Conservation (phyloP, 1,140 invertebrate species). For the Brachionus manjavacas region DNA sequence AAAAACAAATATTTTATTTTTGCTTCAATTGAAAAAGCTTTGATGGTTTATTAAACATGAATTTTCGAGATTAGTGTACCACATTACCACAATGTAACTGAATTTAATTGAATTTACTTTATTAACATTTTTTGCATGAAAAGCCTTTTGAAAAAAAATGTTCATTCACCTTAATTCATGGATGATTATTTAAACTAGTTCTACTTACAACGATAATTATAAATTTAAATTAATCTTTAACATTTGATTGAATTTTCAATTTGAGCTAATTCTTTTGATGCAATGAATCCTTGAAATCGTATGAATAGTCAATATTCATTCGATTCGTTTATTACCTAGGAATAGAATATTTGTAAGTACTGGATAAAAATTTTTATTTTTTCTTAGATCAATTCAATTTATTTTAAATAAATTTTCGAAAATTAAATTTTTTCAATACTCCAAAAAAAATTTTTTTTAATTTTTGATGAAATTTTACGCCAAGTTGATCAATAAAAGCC, state of each 20-base stretch:
- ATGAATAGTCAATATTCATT: neutral
- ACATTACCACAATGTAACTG: neutral
- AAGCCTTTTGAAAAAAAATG: no score
- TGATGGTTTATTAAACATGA: neutral
- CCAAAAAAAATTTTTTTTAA: no score
- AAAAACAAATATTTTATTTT: slow-evolving; percentile 8
- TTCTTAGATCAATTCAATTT: no score
- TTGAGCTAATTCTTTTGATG: neutral
- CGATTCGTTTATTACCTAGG: neutral
- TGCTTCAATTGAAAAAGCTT: neutral
- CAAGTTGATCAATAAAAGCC: neutral
- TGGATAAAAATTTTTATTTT: no score
- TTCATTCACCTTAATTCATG: no score
- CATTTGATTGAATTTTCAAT: neutral
- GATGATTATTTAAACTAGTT: neutral
- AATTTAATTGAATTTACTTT: neutral
- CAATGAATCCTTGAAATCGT: neutral
- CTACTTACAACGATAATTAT: neutral
- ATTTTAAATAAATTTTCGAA: no score
- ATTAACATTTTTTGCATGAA: neutral
- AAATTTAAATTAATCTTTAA: neutral
- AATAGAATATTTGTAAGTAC: neutral
- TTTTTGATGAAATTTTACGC: no score
- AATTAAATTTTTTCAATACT: no score
- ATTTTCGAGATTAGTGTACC: neutral